phyloP scores from a whole-genome alignment of 2,797 vertebrate genomes.

The Enteromius mattozi region DNA sequence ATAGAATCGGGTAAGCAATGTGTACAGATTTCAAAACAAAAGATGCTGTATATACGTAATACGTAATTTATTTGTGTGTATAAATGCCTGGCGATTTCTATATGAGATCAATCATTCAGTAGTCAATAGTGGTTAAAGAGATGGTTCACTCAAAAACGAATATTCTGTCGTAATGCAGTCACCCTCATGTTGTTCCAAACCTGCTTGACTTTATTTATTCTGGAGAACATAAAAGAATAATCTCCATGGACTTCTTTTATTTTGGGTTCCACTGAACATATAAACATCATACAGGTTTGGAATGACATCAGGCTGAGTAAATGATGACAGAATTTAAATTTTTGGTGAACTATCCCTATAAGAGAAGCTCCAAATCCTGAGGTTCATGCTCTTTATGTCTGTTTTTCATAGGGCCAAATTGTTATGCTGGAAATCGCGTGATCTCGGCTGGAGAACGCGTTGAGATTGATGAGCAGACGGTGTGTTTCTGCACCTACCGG shows the following conservation, averaged over 20 bases:
- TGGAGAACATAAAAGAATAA: neutral
- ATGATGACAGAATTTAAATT: neutral
- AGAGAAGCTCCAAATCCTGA: neutral
- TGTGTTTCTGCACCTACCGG: conserved; percentile 77
- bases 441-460: conserved; percentile 79
- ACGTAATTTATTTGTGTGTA: neutral
- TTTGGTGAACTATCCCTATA: neutral
- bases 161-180: neutral
- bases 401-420: conserved; percentile 77
- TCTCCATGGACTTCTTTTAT: neutral
- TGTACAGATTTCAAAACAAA: neutral
- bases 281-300: neutral
- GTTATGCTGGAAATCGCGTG: conserved; percentile 78
- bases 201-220: neutral
- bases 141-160: neutral
- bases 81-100: neutral
- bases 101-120: neutral
- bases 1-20: neutral
- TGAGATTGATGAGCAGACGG: conserved; percentile 72
- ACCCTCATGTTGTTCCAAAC: neutral
- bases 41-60: neutral
- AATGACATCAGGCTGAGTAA: neutral
- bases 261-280: neutral
- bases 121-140: neutral
- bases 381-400: neutral